phyloP scores from a whole-genome alignment of 2,797 vertebrate species.

The Bucorvus abyssinicus region DNA sequence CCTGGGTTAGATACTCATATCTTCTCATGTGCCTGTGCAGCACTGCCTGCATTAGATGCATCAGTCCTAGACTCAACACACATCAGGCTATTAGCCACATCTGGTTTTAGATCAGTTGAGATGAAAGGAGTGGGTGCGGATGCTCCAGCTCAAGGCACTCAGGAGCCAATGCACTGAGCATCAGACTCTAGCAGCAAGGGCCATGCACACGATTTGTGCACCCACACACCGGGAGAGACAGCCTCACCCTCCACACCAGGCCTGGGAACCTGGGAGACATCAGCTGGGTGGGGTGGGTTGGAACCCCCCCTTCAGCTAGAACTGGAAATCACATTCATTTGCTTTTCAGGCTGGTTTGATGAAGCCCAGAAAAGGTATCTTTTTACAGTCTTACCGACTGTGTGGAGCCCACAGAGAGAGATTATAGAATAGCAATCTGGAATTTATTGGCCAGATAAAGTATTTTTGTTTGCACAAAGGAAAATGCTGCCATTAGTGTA shows the following conservation, averaged over 20 bases:
- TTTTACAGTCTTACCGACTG: accelerated
- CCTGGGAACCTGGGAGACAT: neutral
- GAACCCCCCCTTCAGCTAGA: neutral
- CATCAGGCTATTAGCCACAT: neutral
- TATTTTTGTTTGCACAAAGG: neutral
- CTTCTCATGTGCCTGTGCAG: neutral
- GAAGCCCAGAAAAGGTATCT: neutral
- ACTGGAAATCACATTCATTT: neutral
- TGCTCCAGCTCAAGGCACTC: neutral
- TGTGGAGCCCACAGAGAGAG: accelerated
- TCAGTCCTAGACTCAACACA: neutral
- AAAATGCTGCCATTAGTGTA: neutral
- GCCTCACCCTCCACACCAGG: neutral
- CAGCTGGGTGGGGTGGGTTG: neutral
- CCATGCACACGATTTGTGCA: neutral
- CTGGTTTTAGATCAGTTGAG: neutral
- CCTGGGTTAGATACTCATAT: neutral
- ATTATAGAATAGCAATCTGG: neutral
- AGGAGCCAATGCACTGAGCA: neutral
- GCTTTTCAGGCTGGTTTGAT: neutral
- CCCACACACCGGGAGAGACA: neutral
- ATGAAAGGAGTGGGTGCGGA: neutral
- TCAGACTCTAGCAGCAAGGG: neutral
- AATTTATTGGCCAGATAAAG: neutral
- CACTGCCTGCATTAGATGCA: neutral